These are phyloP conservation scores for Orchesellides sinensis DNA, from an alignment of 2,888 invertebrate genomes.

Conservation along the genomic window DNA sequence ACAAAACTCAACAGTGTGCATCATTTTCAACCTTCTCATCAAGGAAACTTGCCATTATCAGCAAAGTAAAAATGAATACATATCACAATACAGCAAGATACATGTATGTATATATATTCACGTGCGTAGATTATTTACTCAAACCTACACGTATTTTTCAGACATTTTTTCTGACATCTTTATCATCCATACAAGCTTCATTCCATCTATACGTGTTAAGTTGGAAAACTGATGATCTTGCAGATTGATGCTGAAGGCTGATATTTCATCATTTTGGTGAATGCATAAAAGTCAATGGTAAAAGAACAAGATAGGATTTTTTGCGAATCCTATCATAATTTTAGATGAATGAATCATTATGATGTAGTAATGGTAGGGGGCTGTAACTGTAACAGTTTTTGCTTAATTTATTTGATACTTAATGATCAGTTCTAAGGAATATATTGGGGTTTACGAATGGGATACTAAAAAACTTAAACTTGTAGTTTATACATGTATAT, in stretches of 20 bases:
- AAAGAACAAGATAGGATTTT: not conserved
- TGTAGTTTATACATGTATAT: not conserved
- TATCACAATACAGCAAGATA: not conserved
- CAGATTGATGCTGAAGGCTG: slow-evolving; percentile 59
- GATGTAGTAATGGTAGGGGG: not conserved
- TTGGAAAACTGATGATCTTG: slow-evolving; percentile 40
- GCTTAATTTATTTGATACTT: slow-evolving; percentile 39
- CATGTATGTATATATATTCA: not conserved
- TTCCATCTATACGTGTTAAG: not conserved
- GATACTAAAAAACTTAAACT: not conserved
- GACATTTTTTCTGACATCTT: slow-evolving; percentile 41
- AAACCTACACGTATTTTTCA: not conserved
- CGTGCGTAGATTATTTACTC: not conserved
- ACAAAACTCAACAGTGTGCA: slow-evolving; percentile 44
- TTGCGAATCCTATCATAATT: too few species aligned
- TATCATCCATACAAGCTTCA: not conserved
- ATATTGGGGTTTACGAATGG: not conserved
- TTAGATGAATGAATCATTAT: slow-evolving; percentile 31
- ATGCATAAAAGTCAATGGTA: not conserved
- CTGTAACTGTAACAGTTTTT: slow-evolving; percentile 11
- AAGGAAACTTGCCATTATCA: slow-evolving; percentile 37
- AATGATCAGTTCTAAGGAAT: slow-evolving; percentile 7
- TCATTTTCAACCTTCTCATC: slow-evolving; percentile 16
- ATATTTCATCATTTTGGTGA: slow-evolving; percentile 51
- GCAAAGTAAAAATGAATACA: not conserved